Conservation (phyloP, 2,888 invertebrate species). For the Drosophila demipolita region DNA sequence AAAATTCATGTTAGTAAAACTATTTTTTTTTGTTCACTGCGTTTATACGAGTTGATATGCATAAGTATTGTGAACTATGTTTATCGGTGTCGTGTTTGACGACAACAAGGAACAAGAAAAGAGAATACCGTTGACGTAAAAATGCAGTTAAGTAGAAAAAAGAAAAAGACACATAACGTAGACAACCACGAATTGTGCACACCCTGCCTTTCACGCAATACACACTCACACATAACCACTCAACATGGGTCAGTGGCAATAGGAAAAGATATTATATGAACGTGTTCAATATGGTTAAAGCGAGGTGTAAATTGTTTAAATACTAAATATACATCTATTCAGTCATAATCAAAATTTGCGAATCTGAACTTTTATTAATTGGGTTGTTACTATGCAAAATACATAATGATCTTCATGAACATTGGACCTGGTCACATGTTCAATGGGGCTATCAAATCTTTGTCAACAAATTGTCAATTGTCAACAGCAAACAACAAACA, state of each 20-base stretch:
- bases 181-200: conserved; percentile 34
- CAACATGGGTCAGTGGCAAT: conserved; percentile 49
- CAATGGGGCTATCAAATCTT: not conserved
- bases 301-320: conserved; percentile 74
- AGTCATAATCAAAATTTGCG: not conserved
- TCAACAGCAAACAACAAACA: no score
- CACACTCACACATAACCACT: conserved; percentile 20
- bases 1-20: conserved; percentile 53
- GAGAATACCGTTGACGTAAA: not conserved
- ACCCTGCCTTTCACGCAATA: conserved; percentile 16
- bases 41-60: not conserved
- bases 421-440: not conserved
- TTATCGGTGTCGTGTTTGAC: not conserved
- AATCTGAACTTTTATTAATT: not conserved
- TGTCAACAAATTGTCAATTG: not conserved
- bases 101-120: not conserved
- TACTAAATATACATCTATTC: conserved; percentile 29
- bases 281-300: conserved; percentile 70
- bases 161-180: conserved; percentile 40
- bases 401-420: not conserved
- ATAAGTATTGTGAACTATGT: conserved; percentile 10
- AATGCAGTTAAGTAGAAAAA: not conserved
- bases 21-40: conserved; percentile 30
- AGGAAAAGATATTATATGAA: conserved; percentile 72
- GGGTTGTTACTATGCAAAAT: not conserved